These are phyloP conservation scores for Prietella phreatophila DNA, from an alignment of 2,113 vertebrate genomes.

Conservation along the genomic window DNA sequence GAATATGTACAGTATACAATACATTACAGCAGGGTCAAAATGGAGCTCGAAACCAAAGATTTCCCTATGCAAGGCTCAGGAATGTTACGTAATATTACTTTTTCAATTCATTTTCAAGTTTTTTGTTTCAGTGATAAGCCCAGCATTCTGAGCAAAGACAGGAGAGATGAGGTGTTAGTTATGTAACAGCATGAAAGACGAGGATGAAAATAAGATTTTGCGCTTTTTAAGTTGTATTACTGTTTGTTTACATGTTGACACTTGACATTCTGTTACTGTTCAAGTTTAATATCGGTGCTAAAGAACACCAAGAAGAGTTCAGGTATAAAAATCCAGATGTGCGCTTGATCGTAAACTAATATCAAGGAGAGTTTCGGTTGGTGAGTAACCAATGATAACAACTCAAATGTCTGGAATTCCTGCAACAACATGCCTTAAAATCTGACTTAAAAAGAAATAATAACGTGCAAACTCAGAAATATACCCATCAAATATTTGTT, in stretches of 20 bases:
- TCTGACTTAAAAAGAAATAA: neutral
- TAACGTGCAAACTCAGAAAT: too few relatives aligned
- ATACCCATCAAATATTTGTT: neutral
- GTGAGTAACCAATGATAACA: neutral
- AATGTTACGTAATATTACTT: neutral
- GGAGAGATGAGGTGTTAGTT: neutral
- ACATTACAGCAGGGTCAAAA: neutral
- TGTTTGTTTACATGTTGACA: neutral
- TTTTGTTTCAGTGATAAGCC: neutral
- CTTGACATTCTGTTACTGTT: neutral
- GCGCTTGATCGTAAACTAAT: neutral
- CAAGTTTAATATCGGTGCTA: neutral
- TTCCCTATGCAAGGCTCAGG: neutral
- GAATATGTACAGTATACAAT: neutral
- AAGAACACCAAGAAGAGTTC: neutral
- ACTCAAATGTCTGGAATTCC: neutral
- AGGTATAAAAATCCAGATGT: neutral
- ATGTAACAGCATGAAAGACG: neutral
- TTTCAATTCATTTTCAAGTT: neutral
- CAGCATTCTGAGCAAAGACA: neutral
- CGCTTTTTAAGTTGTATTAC: neutral
- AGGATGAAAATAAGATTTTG: neutral
- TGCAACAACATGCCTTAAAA: neutral
- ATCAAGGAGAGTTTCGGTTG: neutral
- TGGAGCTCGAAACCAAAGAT: neutral